Conservation (phyloP, 2,113 vertebrate species). For the Mormyrus iriodes region DNA sequence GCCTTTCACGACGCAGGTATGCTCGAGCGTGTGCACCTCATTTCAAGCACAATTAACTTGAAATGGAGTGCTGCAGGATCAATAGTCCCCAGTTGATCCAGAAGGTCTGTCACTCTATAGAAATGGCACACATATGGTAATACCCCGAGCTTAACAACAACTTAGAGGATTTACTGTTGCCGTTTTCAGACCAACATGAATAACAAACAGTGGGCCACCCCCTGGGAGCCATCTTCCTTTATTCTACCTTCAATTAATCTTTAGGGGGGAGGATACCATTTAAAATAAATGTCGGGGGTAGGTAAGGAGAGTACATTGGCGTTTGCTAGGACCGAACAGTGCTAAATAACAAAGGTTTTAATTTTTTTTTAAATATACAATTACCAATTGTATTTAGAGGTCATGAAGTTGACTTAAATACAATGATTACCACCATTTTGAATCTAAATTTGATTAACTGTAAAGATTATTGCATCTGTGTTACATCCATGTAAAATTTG, state of each 20-base stretch:
- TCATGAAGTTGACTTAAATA: background rate
- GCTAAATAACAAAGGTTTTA: constrained; percentile 12
- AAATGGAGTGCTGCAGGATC: constrained; percentile 75
- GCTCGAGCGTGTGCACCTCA: constrained; percentile 67
- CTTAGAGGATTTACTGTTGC: constrained; percentile 68
- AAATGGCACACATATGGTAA: constrained; percentile 75
- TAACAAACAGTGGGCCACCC: constrained; percentile 62
- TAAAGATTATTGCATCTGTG: background rate
- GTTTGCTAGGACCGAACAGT: background rate
- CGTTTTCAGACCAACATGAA: constrained; percentile 62
- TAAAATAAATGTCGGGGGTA: constrained; percentile 57
- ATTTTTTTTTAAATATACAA: background rate
- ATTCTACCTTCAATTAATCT: constrained; percentile 64
- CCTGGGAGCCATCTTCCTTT: constrained; percentile 59
- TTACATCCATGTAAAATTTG: background rate
- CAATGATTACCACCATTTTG: background rate
- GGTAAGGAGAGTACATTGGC: constrained; percentile 32
- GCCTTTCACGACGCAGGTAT: constrained; percentile 59
- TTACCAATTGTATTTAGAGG: background rate
- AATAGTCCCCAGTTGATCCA: constrained; percentile 73
- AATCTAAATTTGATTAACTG: background rate
- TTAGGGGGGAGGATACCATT: constrained; percentile 63
- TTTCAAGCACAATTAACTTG: constrained; percentile 80
- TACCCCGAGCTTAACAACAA: constrained; percentile 66
- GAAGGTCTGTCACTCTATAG: constrained; percentile 65